These are phyloP conservation scores for Meta bourneti DNA, from an alignment of 2,888 invertebrate genomes.

Conservation along the genomic window DNA sequence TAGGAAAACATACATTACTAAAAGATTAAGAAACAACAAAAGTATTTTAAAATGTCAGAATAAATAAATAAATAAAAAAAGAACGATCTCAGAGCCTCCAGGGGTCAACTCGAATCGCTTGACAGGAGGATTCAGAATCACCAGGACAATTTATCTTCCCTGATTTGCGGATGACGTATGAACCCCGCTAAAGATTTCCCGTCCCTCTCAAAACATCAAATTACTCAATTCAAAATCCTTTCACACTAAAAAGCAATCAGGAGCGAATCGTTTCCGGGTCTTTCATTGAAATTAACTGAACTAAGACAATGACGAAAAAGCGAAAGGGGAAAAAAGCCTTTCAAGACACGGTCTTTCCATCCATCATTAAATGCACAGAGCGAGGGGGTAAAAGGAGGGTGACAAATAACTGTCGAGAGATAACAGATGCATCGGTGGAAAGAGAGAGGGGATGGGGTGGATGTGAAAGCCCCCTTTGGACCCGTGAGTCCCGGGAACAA, in stretches of 20 bases:
- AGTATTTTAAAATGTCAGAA: neutral
- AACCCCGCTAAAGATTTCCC: neutral
- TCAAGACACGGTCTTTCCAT: neutral
- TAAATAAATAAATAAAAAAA: neutral
- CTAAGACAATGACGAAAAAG: neutral
- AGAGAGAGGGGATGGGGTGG: neutral
- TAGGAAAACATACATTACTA: neutral
- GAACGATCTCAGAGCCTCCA: neutral
- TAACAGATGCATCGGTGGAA: conserved; percentile 32
- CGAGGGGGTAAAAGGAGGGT: neutral
- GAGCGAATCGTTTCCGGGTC: too few relatives aligned
- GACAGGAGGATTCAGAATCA: neutral
- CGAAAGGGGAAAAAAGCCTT: neutral
- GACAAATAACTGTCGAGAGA: conserved; percentile 31
- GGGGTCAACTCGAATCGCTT: neutral
- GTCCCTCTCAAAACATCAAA: neutral
- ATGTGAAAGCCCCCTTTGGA: neutral
- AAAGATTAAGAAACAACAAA: neutral
- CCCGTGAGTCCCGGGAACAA: neutral
- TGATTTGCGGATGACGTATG: neutral
- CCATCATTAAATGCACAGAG: conserved; percentile 6
- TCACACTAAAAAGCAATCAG: neutral
- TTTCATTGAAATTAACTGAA: neutral
- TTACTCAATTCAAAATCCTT: neutral
- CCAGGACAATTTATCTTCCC: neutral